Conservation (phyloP, 1,140 invertebrate species). For the Riptortus pedestris region DNA sequence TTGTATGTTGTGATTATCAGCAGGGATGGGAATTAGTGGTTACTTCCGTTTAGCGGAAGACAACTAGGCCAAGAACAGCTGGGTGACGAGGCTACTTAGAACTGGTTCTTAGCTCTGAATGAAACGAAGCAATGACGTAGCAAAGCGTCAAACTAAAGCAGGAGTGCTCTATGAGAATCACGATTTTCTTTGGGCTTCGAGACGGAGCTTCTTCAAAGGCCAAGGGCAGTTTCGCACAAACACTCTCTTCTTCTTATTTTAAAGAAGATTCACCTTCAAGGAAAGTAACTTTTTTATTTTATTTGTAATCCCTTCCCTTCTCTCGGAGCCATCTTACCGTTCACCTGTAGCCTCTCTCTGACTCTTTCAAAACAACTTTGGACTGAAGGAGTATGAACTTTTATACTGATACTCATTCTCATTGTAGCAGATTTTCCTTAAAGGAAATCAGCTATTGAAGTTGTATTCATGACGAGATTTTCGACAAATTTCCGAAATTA, state of each 20-base stretch:
- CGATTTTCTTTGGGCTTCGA: not conserved
- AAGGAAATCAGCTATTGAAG: too few relatives aligned
- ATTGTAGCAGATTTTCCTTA: too few relatives aligned
- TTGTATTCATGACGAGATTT: not conserved
- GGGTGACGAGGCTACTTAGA: not conserved
- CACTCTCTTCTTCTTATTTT: too few relatives aligned
- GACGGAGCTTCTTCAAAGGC: conserved; percentile 24
- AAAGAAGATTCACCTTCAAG: conserved; percentile 1
- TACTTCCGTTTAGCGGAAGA: not conserved
- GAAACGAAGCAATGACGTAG: not conserved
- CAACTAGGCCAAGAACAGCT: not conserved
- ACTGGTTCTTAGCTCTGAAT: not conserved
- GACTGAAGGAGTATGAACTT: not conserved
- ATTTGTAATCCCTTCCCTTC: too few relatives aligned
- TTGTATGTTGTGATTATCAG: not conserved
- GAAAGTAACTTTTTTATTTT: conserved; percentile 1
- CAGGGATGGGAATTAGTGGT: not conserved
- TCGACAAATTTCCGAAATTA: too few relatives aligned
- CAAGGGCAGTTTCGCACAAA: conserved; percentile 11
- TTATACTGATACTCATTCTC: not conserved
- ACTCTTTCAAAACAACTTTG: not conserved
- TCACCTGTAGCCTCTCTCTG: not conserved
- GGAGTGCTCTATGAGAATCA: not conserved
- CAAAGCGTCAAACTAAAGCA: not conserved
- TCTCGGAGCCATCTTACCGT: not conserved